Evolutionary conservation across 2,113 vertebrate species (phyloP).

Genomic region (Cavia porcellus): DNA sequence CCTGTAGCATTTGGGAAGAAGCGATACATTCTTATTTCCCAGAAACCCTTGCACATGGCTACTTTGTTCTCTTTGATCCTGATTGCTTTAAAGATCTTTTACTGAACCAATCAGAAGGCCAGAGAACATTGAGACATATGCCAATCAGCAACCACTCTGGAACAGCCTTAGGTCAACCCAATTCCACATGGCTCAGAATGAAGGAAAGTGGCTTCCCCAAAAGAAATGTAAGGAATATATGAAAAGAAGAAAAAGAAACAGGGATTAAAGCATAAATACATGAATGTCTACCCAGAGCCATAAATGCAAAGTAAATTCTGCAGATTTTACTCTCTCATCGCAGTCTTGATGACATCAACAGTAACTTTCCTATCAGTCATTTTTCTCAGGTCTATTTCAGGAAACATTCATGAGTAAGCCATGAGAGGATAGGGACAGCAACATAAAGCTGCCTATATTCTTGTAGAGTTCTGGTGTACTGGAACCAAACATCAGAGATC

Average conservation of each 20-base stretch:
- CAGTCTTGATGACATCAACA: background rate
- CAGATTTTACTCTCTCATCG: background rate
- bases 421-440: background rate
- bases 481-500: background rate
- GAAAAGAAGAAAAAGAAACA: background rate
- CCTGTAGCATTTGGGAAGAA: background rate
- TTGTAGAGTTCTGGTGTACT: background rate
- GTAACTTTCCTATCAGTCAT: background rate
- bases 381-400: background rate
- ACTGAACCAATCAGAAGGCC: background rate
- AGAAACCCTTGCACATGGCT: background rate
- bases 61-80: background rate
- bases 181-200: background rate
- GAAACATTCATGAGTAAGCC: background rate
- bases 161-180: background rate
- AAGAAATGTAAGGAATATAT: background rate
- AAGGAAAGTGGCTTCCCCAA: background rate
- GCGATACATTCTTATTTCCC: background rate
- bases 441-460: background rate
- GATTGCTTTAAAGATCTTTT: background rate
- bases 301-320: background rate
- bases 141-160: background rate
- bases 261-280: background rate
- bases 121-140: background rate
- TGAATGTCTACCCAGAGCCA: background rate